These are phyloP conservation scores for Lutraria lutraria DNA, from an alignment of 2,888 invertebrate genomes.

Conservation along the genomic window DNA sequence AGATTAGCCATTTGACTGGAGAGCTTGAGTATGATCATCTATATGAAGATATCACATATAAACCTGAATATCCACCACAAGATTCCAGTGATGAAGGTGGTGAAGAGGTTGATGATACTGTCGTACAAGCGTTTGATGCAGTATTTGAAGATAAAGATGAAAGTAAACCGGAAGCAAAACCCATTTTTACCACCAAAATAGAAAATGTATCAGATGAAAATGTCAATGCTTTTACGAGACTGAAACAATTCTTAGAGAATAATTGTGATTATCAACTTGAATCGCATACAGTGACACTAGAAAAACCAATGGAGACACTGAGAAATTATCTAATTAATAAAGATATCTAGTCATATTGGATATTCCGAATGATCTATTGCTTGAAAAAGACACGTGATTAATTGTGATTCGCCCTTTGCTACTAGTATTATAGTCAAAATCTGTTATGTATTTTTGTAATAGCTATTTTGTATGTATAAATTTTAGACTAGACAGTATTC, in stretches of 20 bases:
- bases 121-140: background rate
- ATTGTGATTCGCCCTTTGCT: too few relatives aligned
- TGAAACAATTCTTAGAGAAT: background rate
- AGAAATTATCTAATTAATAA: background rate
- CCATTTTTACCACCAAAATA: background rate
- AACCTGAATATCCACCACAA: background rate
- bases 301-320: background rate
- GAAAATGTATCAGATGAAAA: background rate
- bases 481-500: too few relatives aligned
- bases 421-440: too few relatives aligned
- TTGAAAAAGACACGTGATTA: too few relatives aligned
- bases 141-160: constrained; percentile 5
- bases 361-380: too few relatives aligned
- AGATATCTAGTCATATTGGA: background rate
- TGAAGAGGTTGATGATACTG: background rate
- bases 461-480: too few relatives aligned
- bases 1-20: background rate
- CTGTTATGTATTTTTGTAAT: too few relatives aligned
- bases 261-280: background rate
- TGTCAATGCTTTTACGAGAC: background rate
- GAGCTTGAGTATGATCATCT: background rate
- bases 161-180: background rate
- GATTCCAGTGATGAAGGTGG: background rate
- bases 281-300: background rate
- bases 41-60: background rate